Evolutionary conservation across 2,113 vertebrate genomes (phyloP).

Genomic region (Recurvirostra avosetta): DNA sequence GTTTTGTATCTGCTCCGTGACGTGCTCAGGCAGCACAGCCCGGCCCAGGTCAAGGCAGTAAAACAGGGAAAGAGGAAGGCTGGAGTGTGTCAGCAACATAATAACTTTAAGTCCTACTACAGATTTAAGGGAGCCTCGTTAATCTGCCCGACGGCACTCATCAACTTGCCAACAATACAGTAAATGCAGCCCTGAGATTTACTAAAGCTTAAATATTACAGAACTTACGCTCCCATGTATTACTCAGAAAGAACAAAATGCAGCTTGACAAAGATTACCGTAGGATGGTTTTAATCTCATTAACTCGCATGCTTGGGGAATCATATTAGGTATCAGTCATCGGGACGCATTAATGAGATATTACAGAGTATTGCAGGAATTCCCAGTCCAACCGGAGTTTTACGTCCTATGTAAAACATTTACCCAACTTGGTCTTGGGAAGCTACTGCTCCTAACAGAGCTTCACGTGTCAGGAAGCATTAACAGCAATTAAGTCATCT

Average conservation of each 20-base stretch:
- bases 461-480: neutral
- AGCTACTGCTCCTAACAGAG: neutral
- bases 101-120: neutral
- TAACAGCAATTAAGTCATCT: neutral
- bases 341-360: neutral
- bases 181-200: neutral
- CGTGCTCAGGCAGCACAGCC: neutral
- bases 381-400: neutral
- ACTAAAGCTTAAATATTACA: neutral
- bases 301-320: neutral
- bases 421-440: neutral
- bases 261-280: neutral
- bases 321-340: neutral
- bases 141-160: rapidly evolving
- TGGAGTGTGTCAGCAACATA: neutral
- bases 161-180: neutral
- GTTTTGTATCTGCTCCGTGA: neutral
- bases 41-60: no score
- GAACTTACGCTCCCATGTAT: neutral
- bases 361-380: neutral
- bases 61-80: neutral
- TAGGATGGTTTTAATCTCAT: neutral
- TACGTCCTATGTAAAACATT: neutral
- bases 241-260: neutral
- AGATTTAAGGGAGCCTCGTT: neutral